phyloP scores from a whole-genome alignment of 2,113 vertebrate species.

The Leucoraja erinaceus region DNA sequence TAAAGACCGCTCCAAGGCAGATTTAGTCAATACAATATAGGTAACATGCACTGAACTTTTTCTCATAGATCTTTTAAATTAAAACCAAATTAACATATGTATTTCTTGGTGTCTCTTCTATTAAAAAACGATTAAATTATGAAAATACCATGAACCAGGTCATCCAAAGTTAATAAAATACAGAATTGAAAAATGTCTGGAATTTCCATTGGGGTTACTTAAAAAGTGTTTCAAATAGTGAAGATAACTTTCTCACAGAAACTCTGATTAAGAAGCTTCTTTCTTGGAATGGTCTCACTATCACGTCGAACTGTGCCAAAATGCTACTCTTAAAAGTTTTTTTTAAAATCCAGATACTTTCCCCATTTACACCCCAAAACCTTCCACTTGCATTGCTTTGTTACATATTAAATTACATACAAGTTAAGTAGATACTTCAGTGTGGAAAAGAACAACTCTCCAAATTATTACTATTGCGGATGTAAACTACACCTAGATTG shows the following conservation, averaged over 20 bases:
- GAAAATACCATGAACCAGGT: not conserved
- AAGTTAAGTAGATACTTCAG: not conserved
- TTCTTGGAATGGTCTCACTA: no score
- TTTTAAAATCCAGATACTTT: not conserved
- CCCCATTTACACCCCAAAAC: not conserved
- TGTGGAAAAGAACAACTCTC: not conserved
- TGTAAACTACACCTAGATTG: not conserved
- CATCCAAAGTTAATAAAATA: not conserved
- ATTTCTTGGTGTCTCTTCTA: not conserved
- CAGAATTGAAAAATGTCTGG: not conserved
- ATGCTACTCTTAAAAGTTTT: not conserved
- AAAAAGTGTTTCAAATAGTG: no score
- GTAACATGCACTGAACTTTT: constrained; percentile 46
- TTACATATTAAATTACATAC: not conserved
- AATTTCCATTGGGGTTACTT: not conserved
- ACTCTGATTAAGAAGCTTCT: no score
- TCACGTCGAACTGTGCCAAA: not conserved
- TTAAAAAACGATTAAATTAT: not conserved
- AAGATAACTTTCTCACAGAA: no score
- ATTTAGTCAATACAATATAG: not conserved
- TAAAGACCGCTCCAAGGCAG: not conserved
- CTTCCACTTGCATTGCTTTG: not conserved
- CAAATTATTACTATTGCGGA: not conserved
- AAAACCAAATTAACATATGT: not conserved
- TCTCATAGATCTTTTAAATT: constrained; percentile 46